Conservation (phyloP, 2,797 vertebrate genomes). For the Hippopotamyrus pictus region DNA sequence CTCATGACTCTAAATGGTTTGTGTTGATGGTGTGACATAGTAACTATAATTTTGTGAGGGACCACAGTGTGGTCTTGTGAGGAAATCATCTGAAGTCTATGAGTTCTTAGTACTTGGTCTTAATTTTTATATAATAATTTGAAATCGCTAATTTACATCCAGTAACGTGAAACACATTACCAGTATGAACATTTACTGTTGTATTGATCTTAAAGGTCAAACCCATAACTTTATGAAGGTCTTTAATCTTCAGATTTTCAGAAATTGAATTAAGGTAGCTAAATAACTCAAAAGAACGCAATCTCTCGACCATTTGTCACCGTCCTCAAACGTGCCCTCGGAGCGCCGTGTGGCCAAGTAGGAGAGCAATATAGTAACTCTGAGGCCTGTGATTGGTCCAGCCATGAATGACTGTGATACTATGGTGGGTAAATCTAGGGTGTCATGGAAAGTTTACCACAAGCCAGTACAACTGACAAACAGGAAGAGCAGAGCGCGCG, state of each 20-base stretch:
- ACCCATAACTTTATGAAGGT: background rate
- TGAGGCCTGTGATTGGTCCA: background rate
- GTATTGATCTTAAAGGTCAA: background rate
- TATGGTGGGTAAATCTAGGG: slow-evolving; percentile 52
- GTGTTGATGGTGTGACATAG: background rate
- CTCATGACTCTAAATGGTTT: background rate
- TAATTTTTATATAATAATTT: background rate
- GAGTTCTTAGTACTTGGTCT: background rate
- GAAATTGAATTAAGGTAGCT: background rate
- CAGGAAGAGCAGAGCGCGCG: slow-evolving; percentile 66
- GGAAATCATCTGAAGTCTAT: background rate
- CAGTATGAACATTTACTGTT: background rate
- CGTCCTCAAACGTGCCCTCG: background rate
- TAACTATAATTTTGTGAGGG: background rate
- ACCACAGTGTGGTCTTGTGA: background rate
- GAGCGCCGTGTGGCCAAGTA: background rate
- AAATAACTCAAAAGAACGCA: background rate
- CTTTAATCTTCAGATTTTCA: background rate
- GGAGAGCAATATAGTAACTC: background rate
- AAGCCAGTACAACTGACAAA: slow-evolving; percentile 63
- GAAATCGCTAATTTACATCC: background rate
- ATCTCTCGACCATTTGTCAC: background rate
- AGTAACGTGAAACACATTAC: background rate
- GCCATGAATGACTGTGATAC: slow-evolving; percentile 1
- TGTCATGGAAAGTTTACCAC: slow-evolving; percentile 83